These are phyloP conservation scores for Lepisosteus osseus DNA, from an alignment of 2,113 vertebrate species.

Conservation along the genomic window DNA sequence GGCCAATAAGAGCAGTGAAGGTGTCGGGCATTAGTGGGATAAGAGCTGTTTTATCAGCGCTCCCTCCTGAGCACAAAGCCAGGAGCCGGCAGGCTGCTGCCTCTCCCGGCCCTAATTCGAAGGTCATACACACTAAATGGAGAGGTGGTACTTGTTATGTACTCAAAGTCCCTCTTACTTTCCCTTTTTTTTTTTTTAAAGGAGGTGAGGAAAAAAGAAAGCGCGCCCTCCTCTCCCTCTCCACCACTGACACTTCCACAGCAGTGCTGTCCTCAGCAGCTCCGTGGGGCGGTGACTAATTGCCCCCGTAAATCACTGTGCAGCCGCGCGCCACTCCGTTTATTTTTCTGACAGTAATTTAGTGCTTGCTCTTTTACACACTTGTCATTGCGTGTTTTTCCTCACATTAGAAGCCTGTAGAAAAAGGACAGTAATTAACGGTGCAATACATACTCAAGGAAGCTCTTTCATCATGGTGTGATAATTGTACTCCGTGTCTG, in stretches of 20 bases:
- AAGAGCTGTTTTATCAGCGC: background rate
- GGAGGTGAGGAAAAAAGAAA: constrained; percentile 58
- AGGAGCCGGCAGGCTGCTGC: background rate
- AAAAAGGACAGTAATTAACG: constrained; percentile 99
- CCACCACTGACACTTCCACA: constrained; percentile 58
- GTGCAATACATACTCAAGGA: constrained; percentile 77
- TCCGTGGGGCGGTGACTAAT: constrained; percentile 95
- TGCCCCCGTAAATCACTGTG: constrained; percentile 98
- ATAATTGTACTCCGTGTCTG: constrained; percentile 99
- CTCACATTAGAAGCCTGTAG: constrained; percentile 97
- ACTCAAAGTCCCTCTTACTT: constrained; percentile 32
- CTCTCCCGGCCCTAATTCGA: background rate
- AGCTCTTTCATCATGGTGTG: constrained; percentile 98
- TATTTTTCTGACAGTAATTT: constrained; percentile 99
- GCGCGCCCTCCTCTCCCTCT: constrained; percentile 41
- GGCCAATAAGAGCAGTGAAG: constrained; percentile 6
- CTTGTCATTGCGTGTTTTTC: constrained; percentile 99
- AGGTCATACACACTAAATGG: background rate
- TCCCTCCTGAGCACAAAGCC: background rate
- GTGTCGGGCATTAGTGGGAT: background rate
- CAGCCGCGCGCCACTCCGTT: constrained; percentile 84
- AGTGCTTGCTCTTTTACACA: constrained; percentile 99
- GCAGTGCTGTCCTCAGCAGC: constrained; percentile 83
- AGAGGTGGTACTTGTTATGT: constrained; percentile 14
- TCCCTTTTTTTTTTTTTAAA: constrained; percentile 48